Base-by-base conservation (phyloP, 2,113 vertebrate species). In the Dasyurus viverrinus region DNA sequence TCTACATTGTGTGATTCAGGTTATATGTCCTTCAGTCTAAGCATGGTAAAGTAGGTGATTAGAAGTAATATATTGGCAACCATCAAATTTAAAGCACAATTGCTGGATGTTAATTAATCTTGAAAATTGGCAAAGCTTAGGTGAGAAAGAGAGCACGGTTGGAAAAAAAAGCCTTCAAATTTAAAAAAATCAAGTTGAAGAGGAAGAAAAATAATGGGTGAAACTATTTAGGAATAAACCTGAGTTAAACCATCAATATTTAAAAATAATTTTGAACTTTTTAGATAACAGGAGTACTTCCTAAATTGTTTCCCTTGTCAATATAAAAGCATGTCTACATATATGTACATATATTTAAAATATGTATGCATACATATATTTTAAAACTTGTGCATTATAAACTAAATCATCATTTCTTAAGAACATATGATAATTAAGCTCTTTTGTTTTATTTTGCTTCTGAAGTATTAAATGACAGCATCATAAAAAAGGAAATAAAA, bases 91-190 rank as follows among this genome's bases (percentile, higher is more conserved):
- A 36, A 16, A 84, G 68, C n/a, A 84, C 6, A 84, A 42, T 22
- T 42, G 1, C 68, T 42, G n/a, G 16, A 26, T 22, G 19, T 8
- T 22, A 84, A 16, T 14, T 42, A 22, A 84, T 84, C 36, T 84
- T 42, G 36, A 84, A 84, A 84, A 84, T 8, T 42, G 68, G 36
- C 36, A 84, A 84, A 42, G 16, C 19, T 84, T 84, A 42, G 16
- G 36, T 7, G 14, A 5, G 16, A 48, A 91, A 89, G 8, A 57
- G 12, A 0, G 55, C 36, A 46, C 0, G 89, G 26, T 0, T 42
- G 4, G 24, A 14, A n/a, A 0, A 0, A 0, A 0, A 1, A 48
- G 19, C 10, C 55, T 4, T 52, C 9, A 68, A 53, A 19, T 10
- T 3, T 92, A 12, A 9, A 90, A 5, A 93, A 42, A 1, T 25